Base-by-base conservation (phyloP, 2,888 invertebrate species). In the Drosophila kokeensis region DNA sequence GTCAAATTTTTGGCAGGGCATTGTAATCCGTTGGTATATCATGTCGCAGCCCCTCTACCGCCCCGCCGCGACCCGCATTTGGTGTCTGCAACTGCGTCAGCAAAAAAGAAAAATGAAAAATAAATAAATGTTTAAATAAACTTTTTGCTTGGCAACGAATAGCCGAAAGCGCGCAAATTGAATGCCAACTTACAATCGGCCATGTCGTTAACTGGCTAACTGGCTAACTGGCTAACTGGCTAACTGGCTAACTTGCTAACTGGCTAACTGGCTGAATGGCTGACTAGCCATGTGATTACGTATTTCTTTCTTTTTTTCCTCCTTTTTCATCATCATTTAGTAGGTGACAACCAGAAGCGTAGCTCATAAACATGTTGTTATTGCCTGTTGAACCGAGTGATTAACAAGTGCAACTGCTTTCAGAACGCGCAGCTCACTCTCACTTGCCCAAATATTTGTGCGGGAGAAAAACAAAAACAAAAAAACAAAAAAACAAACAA, bases 101-200 rank as follows among this genome's bases (percentile, higher is more conserved):
- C 54, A n/a, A 15, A 13, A 42, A 40, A 45, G 7, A 42, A 42
- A 5, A n/a, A 6, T 10, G 11, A 13, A 15, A 24, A 18, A 18
- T 8, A 38, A 38, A 38, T 34, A 38, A 38, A 18, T 38, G 40
- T 29, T 69, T 40, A 58, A 58, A 10, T 54, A 53, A 69, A 79
- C 48, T 67, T 69, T 88, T 77, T 53, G 87, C 81, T 55, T 83
- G 52, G 89, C 82, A 88, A 88, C 88, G 24, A 48, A 54, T 36
- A 13, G 24, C 27, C 18, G 8, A 70, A 63, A 78, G 38, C 50
- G 18, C 18, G 29, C 21, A 21, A 30, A 34, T 21, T 48, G 50
- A 59, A 55, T 55, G 34, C 32, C 40, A 54, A 40, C 55, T 58
- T 29, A 58, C 57, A 69, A 72, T 73, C 65, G 88, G 69, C 70